Evolutionary conservation across 2,888 invertebrate genomes (phyloP), one percentile per base, ranked within the genome.

Genomic region (Silvanus unidentatus): DNA sequence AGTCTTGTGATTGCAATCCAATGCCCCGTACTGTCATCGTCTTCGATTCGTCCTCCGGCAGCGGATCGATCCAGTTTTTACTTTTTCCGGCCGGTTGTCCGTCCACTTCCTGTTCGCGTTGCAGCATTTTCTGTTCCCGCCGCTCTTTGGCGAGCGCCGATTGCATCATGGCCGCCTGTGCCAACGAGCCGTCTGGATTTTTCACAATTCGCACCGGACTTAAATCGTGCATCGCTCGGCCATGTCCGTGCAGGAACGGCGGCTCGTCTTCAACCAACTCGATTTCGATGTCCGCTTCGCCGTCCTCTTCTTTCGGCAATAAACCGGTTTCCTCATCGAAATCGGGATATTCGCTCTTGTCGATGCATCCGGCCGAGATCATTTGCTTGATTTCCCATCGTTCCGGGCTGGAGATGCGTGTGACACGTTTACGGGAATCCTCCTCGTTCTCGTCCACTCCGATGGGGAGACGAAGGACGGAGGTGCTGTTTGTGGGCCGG

Each of bases 91-190:
- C 84, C 0, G 88, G 88, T 11, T 86, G 71, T 1, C 87, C 83
- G 65, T 93, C 92, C 77, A 90, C 86, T 72, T 96, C 95, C 55
- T 90, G 86, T 65, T 96, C 95, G 16, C 96, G 73, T 59, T 93
- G 93, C n/a, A 91, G 72, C 91, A 94, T 93, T 73, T 99, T 98
- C 62, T 90, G 84, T 68, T 99, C 99, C 36, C 98, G 75, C 41
- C 99, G 77, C 68, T 99, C 99, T 65, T 99, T 99, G 0, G 98
- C 91, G 35, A 99, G 70, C 0, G 99, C 99, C 9, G 91, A 92
- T 71, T 99, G 99, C 96, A 96, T 99, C 93, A 99, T 96, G 0
- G 99, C 99, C 0, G 99, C 96, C 71, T 99, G 99, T 0, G 98
- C 98, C 14, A 99, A 73, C 0, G 97, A 97, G 0, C 99, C 99